Evolutionary conservation across 2,888 invertebrate species (phyloP).

Genomic region (Caenorhabditis macrosperma): DNA sequence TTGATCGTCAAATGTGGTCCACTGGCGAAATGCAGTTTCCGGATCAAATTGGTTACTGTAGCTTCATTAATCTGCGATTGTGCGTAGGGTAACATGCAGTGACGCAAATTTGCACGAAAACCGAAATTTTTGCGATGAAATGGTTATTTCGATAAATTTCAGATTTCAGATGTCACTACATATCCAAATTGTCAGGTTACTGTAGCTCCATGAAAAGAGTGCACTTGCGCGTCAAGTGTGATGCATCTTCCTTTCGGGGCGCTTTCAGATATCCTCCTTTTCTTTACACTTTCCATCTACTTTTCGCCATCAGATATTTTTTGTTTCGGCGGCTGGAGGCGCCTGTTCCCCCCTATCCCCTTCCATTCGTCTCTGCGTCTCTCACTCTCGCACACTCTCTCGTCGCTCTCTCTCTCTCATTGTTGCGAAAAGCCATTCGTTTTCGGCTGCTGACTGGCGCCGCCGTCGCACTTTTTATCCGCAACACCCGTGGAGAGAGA

Average conservation of each 20-base stretch:
- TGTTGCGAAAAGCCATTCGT: constrained; percentile 61
- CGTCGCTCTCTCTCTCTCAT: constrained; percentile 26
- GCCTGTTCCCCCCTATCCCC: background rate
- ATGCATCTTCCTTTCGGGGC: background rate
- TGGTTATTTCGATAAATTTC: too few species aligned
- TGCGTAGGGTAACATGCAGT: too few species aligned
- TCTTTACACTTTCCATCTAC: background rate
- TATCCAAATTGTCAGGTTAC: too few species aligned
- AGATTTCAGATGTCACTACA: too few species aligned
- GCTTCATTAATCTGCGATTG: too few species aligned
- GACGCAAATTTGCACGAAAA: too few species aligned
- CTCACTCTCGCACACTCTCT: background rate
- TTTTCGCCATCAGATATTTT: background rate
- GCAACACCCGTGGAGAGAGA: constrained; percentile 18
- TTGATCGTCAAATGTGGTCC: too few species aligned
- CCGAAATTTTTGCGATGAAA: too few species aligned
- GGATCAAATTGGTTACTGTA: too few species aligned
- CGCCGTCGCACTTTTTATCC: constrained; percentile 30
- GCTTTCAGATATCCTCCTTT: background rate
- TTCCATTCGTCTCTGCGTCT: background rate
- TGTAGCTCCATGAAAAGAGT: too few species aligned
- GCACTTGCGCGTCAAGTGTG: too few species aligned
- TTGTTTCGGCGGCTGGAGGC: background rate
- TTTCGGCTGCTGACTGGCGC: constrained; percentile 10
- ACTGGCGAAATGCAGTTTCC: too few species aligned